Evolutionary conservation across 2,888 invertebrate genomes (phyloP).

Genomic region (Volucella inanis): DNA sequence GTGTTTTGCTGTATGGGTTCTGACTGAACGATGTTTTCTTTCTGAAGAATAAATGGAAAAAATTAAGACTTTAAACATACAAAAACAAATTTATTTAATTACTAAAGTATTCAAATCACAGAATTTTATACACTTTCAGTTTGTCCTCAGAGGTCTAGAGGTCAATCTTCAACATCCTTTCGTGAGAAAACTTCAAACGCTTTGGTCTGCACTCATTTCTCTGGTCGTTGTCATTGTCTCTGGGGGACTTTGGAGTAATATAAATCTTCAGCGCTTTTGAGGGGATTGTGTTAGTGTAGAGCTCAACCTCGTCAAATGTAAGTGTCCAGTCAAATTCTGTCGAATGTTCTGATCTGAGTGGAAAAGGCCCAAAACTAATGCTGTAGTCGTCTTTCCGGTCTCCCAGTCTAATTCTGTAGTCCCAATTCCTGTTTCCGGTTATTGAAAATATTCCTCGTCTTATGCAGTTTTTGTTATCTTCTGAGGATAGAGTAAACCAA

Average conservation of each 20-base stretch:
- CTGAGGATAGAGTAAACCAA: constrained; percentile 4
- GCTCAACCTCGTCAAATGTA: constrained; percentile 1
- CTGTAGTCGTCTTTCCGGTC: background rate
- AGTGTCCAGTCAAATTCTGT: constrained; percentile 23
- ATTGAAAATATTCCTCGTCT: constrained; percentile 21
- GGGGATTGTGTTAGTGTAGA: background rate
- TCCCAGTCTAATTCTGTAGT: constrained; percentile 10
- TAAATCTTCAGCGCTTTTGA: constrained; percentile 7
- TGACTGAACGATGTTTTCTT: too few species aligned
- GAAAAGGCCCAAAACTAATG: background rate
- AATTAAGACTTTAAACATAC: too few species aligned
- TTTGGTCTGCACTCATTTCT: background rate
- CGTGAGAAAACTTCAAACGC: background rate
- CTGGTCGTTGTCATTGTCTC: background rate
- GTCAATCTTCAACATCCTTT: too few species aligned
- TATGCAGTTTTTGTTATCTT: background rate
- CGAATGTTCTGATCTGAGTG: background rate
- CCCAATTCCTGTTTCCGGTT: background rate
- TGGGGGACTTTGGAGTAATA: background rate
- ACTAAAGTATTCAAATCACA: too few species aligned
- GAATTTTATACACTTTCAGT: too few species aligned
- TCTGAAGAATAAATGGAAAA: too few species aligned
- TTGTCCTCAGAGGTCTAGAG: too few species aligned
- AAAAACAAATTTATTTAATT: too few species aligned
- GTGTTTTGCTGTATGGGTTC: too few species aligned